phyloP scores from a whole-genome alignment of 2,113 vertebrate genomes.

The Gnathonemus longibarbis region DNA sequence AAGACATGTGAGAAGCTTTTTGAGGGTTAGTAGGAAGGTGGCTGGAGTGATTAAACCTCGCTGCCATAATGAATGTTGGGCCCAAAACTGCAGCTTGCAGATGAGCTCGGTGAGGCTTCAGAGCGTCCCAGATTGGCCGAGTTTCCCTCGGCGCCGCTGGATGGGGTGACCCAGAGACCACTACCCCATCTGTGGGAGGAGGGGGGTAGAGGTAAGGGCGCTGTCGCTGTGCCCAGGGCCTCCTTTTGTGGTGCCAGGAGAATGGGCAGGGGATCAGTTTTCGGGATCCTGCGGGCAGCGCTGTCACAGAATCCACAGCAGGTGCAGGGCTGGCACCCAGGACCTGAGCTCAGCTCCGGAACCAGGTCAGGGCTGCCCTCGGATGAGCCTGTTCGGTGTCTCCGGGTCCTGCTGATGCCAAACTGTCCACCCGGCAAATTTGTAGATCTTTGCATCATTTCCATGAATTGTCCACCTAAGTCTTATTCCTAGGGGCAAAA shows the following conservation, averaged over 20 bases:
- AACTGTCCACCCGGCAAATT: conserved; percentile 14
- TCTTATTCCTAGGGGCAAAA: not conserved
- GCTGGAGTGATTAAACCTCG: not conserved
- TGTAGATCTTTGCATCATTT: not conserved
- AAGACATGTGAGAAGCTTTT: not conserved
- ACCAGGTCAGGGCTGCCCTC: conserved; percentile 23
- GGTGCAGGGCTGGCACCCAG: conserved; percentile 21
- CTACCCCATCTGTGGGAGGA: not conserved
- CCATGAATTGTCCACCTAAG: not conserved
- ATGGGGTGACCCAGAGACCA: not conserved
- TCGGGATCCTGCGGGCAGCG: conserved; percentile 44
- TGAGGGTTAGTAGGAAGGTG: not conserved
- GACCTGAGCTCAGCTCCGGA: not conserved
- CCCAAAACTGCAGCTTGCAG: not conserved
- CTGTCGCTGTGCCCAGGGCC: not conserved
- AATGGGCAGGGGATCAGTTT: conserved; percentile 46
- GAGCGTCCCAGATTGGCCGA: not conserved
- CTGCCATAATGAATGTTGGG: not conserved
- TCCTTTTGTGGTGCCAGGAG: conserved; percentile 29
- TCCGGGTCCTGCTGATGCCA: conserved; percentile 22
- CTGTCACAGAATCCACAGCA: conserved; percentile 41
- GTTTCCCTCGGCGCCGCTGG: not conserved
- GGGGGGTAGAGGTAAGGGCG: not conserved
- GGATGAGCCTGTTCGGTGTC: not conserved
- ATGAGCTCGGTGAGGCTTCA: not conserved